phyloP scores from a whole-genome alignment of 35 echinoderm and acorn worm genomes.

The Ophioderma brevispina region DNA sequence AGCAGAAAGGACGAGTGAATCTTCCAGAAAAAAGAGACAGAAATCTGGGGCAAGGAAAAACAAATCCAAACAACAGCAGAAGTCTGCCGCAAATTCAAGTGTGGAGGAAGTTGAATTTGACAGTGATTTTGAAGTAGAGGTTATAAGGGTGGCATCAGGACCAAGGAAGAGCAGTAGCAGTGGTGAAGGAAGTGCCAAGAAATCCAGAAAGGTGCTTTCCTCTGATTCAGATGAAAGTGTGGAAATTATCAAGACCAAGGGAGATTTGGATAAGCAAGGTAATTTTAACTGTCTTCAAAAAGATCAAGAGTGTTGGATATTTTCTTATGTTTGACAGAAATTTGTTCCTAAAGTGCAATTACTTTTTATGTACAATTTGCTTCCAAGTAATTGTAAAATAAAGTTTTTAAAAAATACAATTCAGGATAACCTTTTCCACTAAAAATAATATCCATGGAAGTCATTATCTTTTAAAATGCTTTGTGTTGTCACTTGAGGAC shows the following conservation, averaged over 20 bases:
- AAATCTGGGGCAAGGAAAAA: not conserved
- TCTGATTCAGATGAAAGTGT: not conserved
- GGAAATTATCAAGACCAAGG: slow-evolving; percentile 1
- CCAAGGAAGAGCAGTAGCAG: not conserved
- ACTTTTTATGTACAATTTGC: too few species aligned
- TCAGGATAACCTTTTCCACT: too few species aligned
- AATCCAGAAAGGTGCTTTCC: not conserved
- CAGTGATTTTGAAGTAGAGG: not conserved
- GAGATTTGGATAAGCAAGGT: not conserved
- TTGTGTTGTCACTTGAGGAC: too few species aligned
- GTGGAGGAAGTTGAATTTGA: not conserved
- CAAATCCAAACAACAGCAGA: not conserved
- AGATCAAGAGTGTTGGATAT: too few species aligned
- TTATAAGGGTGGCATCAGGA: not conserved
- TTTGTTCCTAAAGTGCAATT: not conserved
- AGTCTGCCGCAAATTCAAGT: not conserved
- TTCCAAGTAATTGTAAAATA: too few species aligned
- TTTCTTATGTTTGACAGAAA: not conserved
- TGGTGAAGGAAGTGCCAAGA: not conserved
- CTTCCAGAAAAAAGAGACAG: not conserved
- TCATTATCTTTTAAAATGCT: too few species aligned
- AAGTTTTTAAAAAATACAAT: too few species aligned
- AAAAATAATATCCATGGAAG: too few species aligned
- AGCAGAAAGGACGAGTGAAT: too few species aligned
- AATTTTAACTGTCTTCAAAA: too few species aligned